Base-by-base conservation (phyloP, 2,888 invertebrate species). In the Cancer borealis region DNA sequence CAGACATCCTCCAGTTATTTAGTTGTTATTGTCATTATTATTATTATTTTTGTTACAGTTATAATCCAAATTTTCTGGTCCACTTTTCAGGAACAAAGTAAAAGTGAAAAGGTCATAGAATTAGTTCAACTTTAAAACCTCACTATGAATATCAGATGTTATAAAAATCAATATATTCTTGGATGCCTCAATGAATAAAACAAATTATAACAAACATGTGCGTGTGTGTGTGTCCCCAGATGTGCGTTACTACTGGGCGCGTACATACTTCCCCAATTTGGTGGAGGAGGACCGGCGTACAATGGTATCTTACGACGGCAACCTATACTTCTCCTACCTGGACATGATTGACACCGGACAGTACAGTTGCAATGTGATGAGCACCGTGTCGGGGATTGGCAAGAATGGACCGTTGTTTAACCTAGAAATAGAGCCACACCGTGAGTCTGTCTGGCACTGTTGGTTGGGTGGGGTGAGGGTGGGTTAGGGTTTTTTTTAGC, bases 251-350 rank as follows among this genome's bases (percentile, higher is more conserved):
- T 98, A 98, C 96, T 99, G 99, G 99, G 98, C 98, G 14, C 97
- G 99, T 95, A 98, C 98, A 96, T 98, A 97, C 96, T 98, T 99
- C 96, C 98, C 98, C 0, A 99, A 99, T 96, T 98, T 99, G 96
- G 99, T 99, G 0, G 98, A 99, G 96, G 98, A 99, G 96, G 98
- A 99, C 96, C 97, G 98, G 96, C 97, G 99, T 96, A 98, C 99
- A 0, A 99, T 99, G 97, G 99, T 99, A 0, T 99, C 99, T 0
- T 97, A 98, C 96, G 99, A 99, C 97, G 99, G 99, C 88, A 98
- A 99, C 21, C 97, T 99, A 26, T 99, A 99, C 96, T 99, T 99
- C 96, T 99, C 99, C 39, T 98, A 98, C 10, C 97, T 99, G 96
- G 99, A 99, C 97, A 98, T 98, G 49, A 98, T 99, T 93, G 99